Evolutionary conservation across 1,140 invertebrate species (phyloP), one percentile per base, ranked within the genome.

Genomic region (Hesperophylax magnus): DNA sequence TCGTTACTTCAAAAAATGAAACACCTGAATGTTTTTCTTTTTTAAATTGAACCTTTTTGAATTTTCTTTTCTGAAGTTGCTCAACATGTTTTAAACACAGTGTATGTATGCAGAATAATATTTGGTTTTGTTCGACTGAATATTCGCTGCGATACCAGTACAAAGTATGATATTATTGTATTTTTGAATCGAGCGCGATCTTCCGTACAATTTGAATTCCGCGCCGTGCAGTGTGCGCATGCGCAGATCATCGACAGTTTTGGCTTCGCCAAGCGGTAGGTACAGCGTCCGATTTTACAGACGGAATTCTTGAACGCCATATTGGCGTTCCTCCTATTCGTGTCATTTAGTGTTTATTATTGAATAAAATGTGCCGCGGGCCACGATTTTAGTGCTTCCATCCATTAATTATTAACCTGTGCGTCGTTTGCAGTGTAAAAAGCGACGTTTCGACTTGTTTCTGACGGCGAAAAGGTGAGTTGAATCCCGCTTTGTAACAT

Each of bases 401-500:
- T 39, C 22, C 27, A 54, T 52, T 72, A 22, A 22, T 24, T 34
- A 9, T 31, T 31, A 15, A 79, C 20, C 18, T 67, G n/a, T 15
- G 18, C 65, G 20, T 53, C 27, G 24, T 58, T 56, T 74, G 14
- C 67, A 15, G 78, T 60, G 31, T 17, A 74, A 52, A 72, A 47
- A 72, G 47, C 17, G 3, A 2, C 11, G 34, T 17, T 71, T 72
- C n/a, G 4, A 15, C n/a, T 8, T 9, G 58, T 71, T 72, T 74
- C 60, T 67, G 8, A 47, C 18, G 14, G 9, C 85, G 86, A 89
- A 90, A 88, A 89, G 88, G 89, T 90, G 85, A 90, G 88, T 89
- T 89, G 88, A 82, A 88, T 87, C 87, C 11, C 87, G 88, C 88
- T 85, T 87, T 88, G 85, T 87, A 87, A 86, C 87, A 88, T 89